These are phyloP conservation scores for Decapterus maruadsi DNA, from an alignment of 2,797 vertebrate genomes.

Conservation along the genomic window DNA sequence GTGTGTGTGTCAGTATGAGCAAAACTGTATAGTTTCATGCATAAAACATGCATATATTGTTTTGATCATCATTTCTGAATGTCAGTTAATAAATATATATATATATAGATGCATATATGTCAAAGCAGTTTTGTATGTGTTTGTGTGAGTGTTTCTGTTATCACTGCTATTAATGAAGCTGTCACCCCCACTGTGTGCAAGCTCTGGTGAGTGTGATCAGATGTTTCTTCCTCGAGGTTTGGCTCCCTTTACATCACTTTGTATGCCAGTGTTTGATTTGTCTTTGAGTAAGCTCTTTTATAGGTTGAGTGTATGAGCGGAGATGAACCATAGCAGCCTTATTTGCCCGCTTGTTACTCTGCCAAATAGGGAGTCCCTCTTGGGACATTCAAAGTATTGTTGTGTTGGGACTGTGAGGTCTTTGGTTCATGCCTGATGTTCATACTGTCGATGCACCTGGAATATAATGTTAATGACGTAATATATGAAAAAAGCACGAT, in stretches of 20 bases:
- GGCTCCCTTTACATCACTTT: slow-evolving; percentile 32
- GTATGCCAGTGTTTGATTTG: slow-evolving; percentile 55
- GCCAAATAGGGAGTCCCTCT: slow-evolving; percentile 33
- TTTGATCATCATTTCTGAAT: slow-evolving; percentile 36
- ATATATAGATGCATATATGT: slow-evolving; percentile 4
- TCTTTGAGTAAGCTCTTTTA: slow-evolving; percentile 51
- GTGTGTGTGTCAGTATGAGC: background rate
- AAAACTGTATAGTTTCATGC: slow-evolving; percentile 10
- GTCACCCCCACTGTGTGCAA: slow-evolving; percentile 42
- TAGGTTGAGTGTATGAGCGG: slow-evolving; percentile 43
- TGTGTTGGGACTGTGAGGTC: slow-evolving; percentile 31
- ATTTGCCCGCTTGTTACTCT: slow-evolving; percentile 36
- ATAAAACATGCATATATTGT: slow-evolving; percentile 9
- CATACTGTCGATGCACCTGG: background rate
- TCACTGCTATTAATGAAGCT: slow-evolving; percentile 41
- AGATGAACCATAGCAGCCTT: slow-evolving; percentile 44
- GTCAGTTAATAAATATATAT: background rate
- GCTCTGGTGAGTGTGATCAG: slow-evolving; percentile 48
- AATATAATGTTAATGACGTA: background rate
- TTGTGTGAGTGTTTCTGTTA: slow-evolving; percentile 19
- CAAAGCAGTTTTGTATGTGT: slow-evolving; percentile 10
- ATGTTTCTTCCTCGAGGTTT: slow-evolving; percentile 43
- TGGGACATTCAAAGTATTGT: slow-evolving; percentile 26
- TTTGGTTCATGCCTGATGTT: slow-evolving; percentile 26
- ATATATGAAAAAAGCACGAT: background rate